Evolutionary conservation across 2,113 vertebrate species (phyloP), one percentile per base, ranked within the genome.

Genomic region (Pluvianellus socialis): DNA sequence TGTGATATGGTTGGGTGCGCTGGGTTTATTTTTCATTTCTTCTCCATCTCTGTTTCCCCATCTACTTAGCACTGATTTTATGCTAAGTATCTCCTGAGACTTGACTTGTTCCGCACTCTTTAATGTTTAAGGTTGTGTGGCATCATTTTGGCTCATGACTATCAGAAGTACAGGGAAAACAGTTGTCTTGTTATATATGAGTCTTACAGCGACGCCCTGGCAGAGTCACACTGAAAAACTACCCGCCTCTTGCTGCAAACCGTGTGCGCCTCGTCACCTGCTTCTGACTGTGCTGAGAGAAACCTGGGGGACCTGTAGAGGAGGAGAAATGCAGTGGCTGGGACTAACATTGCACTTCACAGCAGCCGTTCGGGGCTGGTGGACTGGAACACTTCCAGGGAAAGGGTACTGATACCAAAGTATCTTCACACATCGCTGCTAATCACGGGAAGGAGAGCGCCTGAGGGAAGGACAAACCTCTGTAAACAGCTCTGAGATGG

Each of bases 391-490:
- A 14, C 24, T 86, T 89, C 76, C 92, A 95, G 84, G 81, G 76
- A 94, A 97, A 85, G 77, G 52, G 86, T 72, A 89, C 92, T 76
- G 86, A 95, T 92, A 96, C 77, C 50, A 9, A 42, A 97, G 91
- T 85, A 91, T 96, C 94, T 93, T 93, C 86, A 88, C 88, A 97
- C 84, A 91, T 85, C 17, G 2, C 80, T 93, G 93, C 86, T 93
- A 91, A 94, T 92, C 53, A 65, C 82, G 74, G 70, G 70, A 82
- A 85, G 86, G 94, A 91, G 88, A 92, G 74, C 70, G 95, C 92
- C 95, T 22, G 84, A 85, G 94, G 95, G 94, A 97, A 96, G 94
- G 94, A 76, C 92, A 93, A 88, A 97, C 40, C 76, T 75, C 76
- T 17, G 73, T 97, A 96, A 97, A 97, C 94, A 96, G 9, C 80